These are phyloP conservation scores for Drosophila paranaensis DNA, from an alignment of 2,888 invertebrate species.

Conservation along the genomic window DNA sequence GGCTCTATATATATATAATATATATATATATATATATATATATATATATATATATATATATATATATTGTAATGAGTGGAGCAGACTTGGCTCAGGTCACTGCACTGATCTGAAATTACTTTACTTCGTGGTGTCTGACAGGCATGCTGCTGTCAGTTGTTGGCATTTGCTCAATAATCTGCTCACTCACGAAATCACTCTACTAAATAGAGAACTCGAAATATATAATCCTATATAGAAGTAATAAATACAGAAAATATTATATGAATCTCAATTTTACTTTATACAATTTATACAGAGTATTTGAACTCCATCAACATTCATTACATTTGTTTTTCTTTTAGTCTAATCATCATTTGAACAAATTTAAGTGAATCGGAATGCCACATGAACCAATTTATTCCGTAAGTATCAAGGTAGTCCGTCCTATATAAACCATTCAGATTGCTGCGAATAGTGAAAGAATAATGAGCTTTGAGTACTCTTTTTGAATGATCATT, in stretches of 20 bases:
- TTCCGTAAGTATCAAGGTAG: accelerated
- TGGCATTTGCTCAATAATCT: too few species aligned
- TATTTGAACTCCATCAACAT: background rate
- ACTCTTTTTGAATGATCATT: background rate
- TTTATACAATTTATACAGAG: background rate
- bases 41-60: background rate
- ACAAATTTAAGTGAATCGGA: background rate
- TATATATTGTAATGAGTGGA: too few species aligned
- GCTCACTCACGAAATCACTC: too few species aligned
- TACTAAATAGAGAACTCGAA: too few species aligned
- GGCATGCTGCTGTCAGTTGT: too few species aligned
- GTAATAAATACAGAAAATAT: too few species aligned
- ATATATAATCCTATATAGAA: too few species aligned
- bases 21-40: background rate
- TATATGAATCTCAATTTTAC: too few species aligned
- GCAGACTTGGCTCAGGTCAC: too few species aligned
- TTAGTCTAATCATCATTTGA: background rate
- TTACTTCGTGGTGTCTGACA: too few species aligned
- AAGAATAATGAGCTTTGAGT: too few species aligned
- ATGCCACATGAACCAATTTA: background rate
- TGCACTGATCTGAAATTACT: too few species aligned
- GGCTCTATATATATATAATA: background rate
- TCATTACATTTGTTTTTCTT: background rate
- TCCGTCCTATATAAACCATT: background rate
- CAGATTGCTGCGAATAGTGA: background rate